phyloP scores from a whole-genome alignment of 2,113 vertebrate species.

The Pituophis catenifer region DNA sequence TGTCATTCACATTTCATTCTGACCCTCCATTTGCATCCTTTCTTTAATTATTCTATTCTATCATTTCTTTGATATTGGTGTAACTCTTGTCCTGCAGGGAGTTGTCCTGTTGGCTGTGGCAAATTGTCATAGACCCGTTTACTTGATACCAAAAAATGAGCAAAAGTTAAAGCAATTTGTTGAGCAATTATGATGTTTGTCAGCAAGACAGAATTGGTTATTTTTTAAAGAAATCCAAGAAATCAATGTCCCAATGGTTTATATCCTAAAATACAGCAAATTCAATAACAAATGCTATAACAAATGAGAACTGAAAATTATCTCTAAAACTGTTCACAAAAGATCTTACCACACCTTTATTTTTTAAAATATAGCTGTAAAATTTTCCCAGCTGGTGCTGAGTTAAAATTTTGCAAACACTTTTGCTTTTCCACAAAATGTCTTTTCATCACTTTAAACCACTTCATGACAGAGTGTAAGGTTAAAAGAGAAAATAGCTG shows the following conservation, averaged over 20 bases:
- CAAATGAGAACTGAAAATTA: not conserved
- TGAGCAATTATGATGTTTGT: not conserved
- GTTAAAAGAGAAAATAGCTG: not conserved
- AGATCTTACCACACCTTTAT: not conserved
- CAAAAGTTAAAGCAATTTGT: conserved; percentile 7
- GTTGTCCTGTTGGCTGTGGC: not conserved
- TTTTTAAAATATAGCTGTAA: not conserved
- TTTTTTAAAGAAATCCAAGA: conserved; percentile 7
- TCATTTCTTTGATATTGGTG: not conserved
- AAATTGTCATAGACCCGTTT: not conserved
- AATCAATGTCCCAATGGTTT: conserved; percentile 15
- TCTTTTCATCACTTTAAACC: too few relatives aligned
- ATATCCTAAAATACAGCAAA: not conserved
- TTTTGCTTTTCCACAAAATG: not conserved
- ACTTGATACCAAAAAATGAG: not conserved
- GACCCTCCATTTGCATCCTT: not conserved
- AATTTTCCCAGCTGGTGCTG: not conserved
- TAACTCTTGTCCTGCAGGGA: not conserved
- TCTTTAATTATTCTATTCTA: not conserved
- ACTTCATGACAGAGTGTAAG: not conserved
- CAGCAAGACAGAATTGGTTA: not conserved
- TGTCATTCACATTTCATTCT: not conserved
- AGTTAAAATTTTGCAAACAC: not conserved
- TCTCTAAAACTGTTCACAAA: not conserved
- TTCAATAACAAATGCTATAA: conserved; percentile 7